Base-by-base conservation (phyloP, 2,888 invertebrate species). In the Argyresthia goedartella region DNA sequence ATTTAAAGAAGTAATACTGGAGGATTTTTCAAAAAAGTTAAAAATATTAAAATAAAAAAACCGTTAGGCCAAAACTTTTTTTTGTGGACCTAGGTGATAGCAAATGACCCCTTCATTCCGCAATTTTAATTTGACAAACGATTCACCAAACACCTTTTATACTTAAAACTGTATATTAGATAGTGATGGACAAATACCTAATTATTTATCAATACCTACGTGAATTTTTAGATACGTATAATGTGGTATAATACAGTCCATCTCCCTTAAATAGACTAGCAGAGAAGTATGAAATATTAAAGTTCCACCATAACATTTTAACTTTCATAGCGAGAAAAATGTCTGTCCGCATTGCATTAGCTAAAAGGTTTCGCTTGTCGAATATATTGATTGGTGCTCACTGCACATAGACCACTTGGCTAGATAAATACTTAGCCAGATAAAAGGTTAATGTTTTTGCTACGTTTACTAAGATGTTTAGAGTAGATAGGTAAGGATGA, bases 281-380 rank as follows among this genome's bases (percentile, higher is more conserved):
- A 39, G 10, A 39, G 8, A 39, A 39, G n/a, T 39, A 39, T 39
- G 39, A 39, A 39, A 11, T 39, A 39, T 39, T n/a, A n/a, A n/a
- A n/a, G n/a, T n/a, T 39, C 39, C 4, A 39, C n/a, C n/a, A 44
- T 44, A 51, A 51, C 43, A 51, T 51, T 51, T 51, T 44, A 51
- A 51, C 44, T 44, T 51, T 33, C 6, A 13, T 46, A 51, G 25
- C 39, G 46, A 51, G 51, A 51, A 51, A 46, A 46, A 51, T 51
- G 39, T 46, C 51, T 46, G 51, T 13, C 51, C 36, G 51, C 51
- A 46, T 16, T 51, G 51, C 51, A 51, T 51, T 51, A 51, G 51
- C 52, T 78, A 73, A 78, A 76, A 77, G 77, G 74, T 53, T 77
- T 77, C 67, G 65, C 71, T 66, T 77, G 77, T 80, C 69, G 64